These are phyloP conservation scores for Neuroterus valhalla DNA, from an alignment of 1,140 invertebrate species.

Conservation along the genomic window DNA sequence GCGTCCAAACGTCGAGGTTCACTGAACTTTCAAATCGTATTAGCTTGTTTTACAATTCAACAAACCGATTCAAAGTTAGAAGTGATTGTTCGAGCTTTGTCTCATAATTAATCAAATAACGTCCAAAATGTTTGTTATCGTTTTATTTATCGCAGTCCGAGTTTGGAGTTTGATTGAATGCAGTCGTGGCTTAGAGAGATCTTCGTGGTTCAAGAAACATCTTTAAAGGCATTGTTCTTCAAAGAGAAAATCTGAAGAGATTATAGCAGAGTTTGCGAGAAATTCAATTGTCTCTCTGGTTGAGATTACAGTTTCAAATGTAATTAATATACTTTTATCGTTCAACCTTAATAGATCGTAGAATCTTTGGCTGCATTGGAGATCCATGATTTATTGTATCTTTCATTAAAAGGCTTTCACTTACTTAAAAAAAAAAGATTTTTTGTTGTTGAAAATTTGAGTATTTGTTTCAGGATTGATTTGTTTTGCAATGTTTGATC, in stretches of 20 bases:
- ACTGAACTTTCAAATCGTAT: not conserved
- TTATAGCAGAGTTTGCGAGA: constrained; percentile 21
- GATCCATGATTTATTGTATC: too few species aligned
- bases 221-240: constrained; percentile 22
- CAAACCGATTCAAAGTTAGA: not conserved
- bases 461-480: too few species aligned
- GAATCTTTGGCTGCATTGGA: too few species aligned
- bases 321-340: constrained; percentile 5
- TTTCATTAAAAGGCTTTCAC: not conserved
- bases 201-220: constrained; percentile 8
- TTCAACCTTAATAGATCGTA: not conserved
- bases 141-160: not conserved
- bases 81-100: not conserved
- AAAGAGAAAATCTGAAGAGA: constrained; percentile 20
- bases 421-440: too few species aligned
- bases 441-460: too few species aligned
- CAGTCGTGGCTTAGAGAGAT: constrained; percentile 14
- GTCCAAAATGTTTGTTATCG: not conserved
- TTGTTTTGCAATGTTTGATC: too few species aligned
- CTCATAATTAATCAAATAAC: not conserved
- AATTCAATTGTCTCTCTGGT: constrained; percentile 20
- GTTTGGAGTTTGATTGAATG: constrained; percentile 21
- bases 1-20: not conserved
- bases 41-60: not conserved
- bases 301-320: constrained; percentile 15